Conservation (phyloP, 2,888 invertebrate species). For the Mimumesa dahlbomi region DNA sequence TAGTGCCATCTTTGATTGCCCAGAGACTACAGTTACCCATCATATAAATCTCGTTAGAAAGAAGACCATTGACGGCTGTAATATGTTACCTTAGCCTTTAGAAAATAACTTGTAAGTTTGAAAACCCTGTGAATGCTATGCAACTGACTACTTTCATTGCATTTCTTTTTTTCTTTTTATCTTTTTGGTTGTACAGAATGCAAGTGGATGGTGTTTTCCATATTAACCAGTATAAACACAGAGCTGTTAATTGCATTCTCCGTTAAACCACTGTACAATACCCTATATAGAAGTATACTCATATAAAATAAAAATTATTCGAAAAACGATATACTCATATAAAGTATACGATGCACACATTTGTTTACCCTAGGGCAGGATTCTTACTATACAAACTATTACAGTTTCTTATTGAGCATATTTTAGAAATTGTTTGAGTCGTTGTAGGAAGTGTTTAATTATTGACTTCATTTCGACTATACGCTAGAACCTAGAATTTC, state of each 20-base stretch:
- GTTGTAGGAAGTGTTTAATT: conserved; percentile 78
- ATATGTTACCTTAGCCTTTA: conserved; percentile 50
- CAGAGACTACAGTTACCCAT: conserved; percentile 56
- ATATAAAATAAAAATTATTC: conserved; percentile 74
- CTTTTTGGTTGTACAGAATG: conserved; percentile 59
- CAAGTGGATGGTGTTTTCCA: conserved; percentile 32
- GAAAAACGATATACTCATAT: conserved; percentile 73
- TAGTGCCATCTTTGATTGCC: conserved; percentile 68
- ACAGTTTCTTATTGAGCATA: conserved; percentile 77
- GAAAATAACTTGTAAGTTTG: conserved; percentile 66
- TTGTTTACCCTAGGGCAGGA: conserved; percentile 74
- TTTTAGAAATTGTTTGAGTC: conserved; percentile 79
- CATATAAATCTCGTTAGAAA: conserved; percentile 60
- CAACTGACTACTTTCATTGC: conserved; percentile 60
- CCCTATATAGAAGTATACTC: conserved; percentile 73
- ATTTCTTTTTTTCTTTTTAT: conserved; percentile 15
- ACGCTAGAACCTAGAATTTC: conserved; percentile 67
- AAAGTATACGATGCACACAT: conserved; percentile 73
- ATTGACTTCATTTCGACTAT: conserved; percentile 76
- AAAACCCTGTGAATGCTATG: conserved; percentile 71
- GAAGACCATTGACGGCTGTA: conserved; percentile 65
- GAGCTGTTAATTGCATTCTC: conserved; percentile 54
- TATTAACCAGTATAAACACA: conserved; percentile 56
- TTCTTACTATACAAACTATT: conserved; percentile 75
- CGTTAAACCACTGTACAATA: conserved; percentile 60